Percentiles rank a stretch among this genome's conserved stretches.
Evolutionary conservation across 2,113 vertebrate species (phyloP).

Genomic region (Takifugu flavidus): DNA sequence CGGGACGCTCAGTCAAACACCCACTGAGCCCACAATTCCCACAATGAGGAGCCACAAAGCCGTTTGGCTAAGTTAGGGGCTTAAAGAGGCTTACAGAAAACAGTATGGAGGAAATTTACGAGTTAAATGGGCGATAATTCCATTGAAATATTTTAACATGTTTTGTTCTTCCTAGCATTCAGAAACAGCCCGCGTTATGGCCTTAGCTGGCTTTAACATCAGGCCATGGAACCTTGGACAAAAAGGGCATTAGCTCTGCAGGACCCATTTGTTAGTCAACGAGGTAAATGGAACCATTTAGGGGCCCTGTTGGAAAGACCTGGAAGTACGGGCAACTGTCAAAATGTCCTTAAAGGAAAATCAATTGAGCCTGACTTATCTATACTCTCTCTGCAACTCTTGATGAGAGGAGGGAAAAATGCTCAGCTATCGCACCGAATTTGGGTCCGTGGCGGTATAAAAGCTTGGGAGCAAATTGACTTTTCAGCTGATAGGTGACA

Average conservation of each 20-base stretch:
- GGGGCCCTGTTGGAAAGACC: constrained; percentile 33
- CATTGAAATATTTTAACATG: constrained; percentile 63
- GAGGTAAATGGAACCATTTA: constrained; percentile 52
- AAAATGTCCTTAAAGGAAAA: constrained; percentile 42
- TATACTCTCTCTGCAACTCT: too few relatives aligned
- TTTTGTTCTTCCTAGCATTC: constrained; percentile 72
- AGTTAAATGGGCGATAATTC: constrained; percentile 67
- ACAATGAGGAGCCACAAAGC: constrained; percentile 37
- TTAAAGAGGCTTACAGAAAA: constrained; percentile 49
- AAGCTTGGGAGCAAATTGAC: constrained; percentile 33
- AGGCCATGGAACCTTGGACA: constrained; percentile 45
- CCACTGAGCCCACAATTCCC: constrained; percentile 19
- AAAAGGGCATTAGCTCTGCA: constrained; percentile 35
- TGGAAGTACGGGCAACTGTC: constrained; percentile 49
- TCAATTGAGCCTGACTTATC: constrained; percentile 3
- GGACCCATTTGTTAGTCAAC: constrained; percentile 58
- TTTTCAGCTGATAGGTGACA: constrained; percentile 62
- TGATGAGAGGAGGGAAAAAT: constrained; percentile 5
- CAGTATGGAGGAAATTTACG: constrained; percentile 50
- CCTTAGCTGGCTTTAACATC: constrained; percentile 42
- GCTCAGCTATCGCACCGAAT: constrained; percentile 28
- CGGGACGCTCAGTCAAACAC: constrained; percentile 17
- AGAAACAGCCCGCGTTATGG: constrained; percentile 69
- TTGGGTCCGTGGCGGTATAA: constrained; percentile 27
- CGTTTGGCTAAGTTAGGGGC: constrained; percentile 37